phyloP scores from a whole-genome alignment of 2,888 invertebrate species.

The Drosophila trichaetosa region DNA sequence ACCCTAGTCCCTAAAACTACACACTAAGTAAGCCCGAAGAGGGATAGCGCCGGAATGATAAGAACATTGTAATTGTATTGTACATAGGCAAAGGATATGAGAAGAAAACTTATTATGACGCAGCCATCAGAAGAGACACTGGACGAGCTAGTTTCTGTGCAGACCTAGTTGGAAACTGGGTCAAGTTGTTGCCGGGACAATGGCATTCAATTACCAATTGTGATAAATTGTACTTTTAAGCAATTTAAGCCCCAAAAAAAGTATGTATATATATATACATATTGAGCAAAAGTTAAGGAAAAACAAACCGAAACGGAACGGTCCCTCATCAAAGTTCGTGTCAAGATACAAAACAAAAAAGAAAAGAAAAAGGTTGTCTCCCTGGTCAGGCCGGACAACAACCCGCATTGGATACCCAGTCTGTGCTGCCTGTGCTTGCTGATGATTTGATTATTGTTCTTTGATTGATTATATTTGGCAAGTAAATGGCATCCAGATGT shows the following conservation, averaged over 20 bases:
- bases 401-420: constrained; percentile 20
- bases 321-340: constrained; percentile 65
- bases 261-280: background rate
- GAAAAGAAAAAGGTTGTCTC: constrained; percentile 40
- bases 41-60: constrained; percentile 10
- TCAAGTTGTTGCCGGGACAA: constrained; percentile 56
- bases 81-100: constrained; percentile 11
- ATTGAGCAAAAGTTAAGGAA: constrained; percentile 25
- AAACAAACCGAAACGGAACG: constrained; percentile 32
- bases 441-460: background rate
- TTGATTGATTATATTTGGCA: background rate
- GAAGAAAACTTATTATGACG: constrained; percentile 64
- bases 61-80: constrained; percentile 38
- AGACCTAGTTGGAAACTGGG: constrained; percentile 50
- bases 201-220: constrained; percentile 75
- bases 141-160: background rate
- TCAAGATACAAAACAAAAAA: constrained; percentile 38
- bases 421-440: background rate
- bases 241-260: constrained; percentile 62
- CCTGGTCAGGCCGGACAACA: constrained; percentile 7
- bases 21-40: constrained; percentile 15
- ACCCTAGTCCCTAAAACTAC: constrained; percentile 52
- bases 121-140: constrained; percentile 28
- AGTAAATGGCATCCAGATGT: background rate
- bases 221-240: constrained; percentile 80